Conservation (phyloP, 2,888 invertebrate genomes). For the Ormyrus labotus region DNA sequence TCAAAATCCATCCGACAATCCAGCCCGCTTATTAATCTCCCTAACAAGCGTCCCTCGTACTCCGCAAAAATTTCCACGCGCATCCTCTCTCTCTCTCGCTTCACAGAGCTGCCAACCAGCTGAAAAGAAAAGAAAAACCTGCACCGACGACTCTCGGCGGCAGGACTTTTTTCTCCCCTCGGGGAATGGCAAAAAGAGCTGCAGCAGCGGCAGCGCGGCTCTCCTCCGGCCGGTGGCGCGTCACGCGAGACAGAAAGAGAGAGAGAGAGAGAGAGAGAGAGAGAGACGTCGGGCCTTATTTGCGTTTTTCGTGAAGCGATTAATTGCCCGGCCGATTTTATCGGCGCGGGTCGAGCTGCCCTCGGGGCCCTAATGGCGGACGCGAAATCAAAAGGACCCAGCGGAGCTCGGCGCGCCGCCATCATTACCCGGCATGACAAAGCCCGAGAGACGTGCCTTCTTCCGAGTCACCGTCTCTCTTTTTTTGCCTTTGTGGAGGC, state of each 20-base stretch:
- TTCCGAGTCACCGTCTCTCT: conserved; percentile 61
- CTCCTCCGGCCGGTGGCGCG: no score
- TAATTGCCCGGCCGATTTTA: conserved; percentile 54
- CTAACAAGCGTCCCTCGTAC: no score
- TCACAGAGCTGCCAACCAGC: no score
- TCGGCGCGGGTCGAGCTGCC: conserved; percentile 24
- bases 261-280: background rate
- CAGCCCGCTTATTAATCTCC: no score
- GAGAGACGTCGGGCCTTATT: conserved; percentile 47
- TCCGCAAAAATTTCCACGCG: no score
- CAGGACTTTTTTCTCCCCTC: no score
- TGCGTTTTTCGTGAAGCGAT: conserved; percentile 53
- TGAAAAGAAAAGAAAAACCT: no score
- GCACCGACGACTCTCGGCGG: no score
- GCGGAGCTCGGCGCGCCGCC: conserved; percentile 60
- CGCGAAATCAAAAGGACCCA: conserved; percentile 45
- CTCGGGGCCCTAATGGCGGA: conserved; percentile 50
- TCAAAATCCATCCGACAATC: no score
- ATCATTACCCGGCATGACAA: conserved; percentile 74
- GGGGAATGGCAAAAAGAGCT: no score
- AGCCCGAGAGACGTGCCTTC: conserved; percentile 66
- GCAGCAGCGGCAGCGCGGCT: no score
- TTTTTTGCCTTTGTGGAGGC: conserved; percentile 59
- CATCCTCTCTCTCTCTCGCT: no score
- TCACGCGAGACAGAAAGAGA: background rate